These are phyloP conservation scores for Lasioglossum vierecki DNA, from an alignment of 2,888 invertebrate species.

Conservation along the genomic window DNA sequence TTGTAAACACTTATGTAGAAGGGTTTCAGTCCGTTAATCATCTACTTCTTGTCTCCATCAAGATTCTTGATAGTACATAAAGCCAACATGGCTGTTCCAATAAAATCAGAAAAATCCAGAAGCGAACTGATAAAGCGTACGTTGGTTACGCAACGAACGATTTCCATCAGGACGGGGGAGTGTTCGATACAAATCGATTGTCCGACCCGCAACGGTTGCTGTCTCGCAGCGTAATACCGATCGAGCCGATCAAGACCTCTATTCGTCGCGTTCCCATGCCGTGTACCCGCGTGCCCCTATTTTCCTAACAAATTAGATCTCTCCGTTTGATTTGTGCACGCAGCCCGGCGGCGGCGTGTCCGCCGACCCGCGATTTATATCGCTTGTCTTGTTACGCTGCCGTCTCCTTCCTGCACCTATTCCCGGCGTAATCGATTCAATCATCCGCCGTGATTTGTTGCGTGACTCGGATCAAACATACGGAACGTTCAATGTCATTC, in stretches of 20 bases:
- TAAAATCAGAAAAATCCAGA: background rate
- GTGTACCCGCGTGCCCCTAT: constrained; percentile 39
- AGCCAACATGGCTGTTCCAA: background rate
- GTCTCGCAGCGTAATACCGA: constrained; percentile 1
- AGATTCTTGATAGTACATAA: background rate
- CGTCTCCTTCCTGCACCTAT: constrained; percentile 27
- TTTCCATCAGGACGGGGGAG: background rate
- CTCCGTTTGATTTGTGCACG: constrained; percentile 45
- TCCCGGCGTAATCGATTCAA: constrained; percentile 59
- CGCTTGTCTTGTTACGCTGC: constrained; percentile 50
- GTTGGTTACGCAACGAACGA: background rate
- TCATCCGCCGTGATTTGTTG: constrained; percentile 55
- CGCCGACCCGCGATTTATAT: constrained; percentile 54
- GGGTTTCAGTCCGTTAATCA: background rate
- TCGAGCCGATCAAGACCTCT: constrained; percentile 30
- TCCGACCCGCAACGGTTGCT: background rate
- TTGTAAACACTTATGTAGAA: no score
- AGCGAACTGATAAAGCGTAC: background rate
- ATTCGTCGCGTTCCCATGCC: constrained; percentile 52
- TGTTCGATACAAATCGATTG: constrained; percentile 6
- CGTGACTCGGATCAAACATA: constrained; percentile 33
- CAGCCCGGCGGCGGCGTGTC: constrained; percentile 5
- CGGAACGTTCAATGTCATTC: constrained; percentile 43
- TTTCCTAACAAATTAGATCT: constrained; percentile 65
- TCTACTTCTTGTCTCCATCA: background rate